Percentiles rank a stretch among this genome's conserved stretches.
phyloP scores from a whole-genome alignment of 2,888 invertebrate genomes.

The Acleris sparsana region DNA sequence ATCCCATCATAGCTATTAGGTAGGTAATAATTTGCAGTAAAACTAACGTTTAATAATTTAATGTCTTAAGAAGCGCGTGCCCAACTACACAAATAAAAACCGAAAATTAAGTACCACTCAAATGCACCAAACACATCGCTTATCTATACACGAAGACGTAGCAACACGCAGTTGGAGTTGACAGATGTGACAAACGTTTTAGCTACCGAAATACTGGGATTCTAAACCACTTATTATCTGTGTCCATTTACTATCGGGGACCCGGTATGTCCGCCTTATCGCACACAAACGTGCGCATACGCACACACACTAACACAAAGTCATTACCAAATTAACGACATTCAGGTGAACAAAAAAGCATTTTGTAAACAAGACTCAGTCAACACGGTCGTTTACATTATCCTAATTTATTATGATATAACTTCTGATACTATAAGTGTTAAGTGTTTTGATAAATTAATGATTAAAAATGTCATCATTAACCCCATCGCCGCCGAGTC shows the following conservation, averaged over 20 bases:
- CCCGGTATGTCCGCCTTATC: conserved; percentile 78
- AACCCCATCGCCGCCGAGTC: conserved; percentile 63
- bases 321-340: conserved; percentile 81
- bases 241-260: conserved; percentile 69
- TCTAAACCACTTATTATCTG: conserved; percentile 65
- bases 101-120: neutral
- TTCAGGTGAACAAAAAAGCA: conserved; percentile 79
- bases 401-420: conserved; percentile 46
- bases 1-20: too few species aligned
- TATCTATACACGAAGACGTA: conserved; percentile 38
- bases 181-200: conserved; percentile 65
- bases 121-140: conserved; percentile 14
- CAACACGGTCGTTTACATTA: conserved; percentile 65
- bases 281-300: conserved; percentile 65
- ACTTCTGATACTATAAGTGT: conserved; percentile 34
- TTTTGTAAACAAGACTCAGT: conserved; percentile 77
- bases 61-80: too few species aligned
- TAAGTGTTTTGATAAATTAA: conserved; percentile 14
- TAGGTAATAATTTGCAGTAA: too few species aligned
- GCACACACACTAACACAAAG: conserved; percentile 72
- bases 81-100: too few species aligned
- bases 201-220: conserved; percentile 74
- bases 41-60: too few species aligned
- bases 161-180: conserved; percentile 44
- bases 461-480: conserved; percentile 58